These are phyloP conservation scores for Porites rus DNA, from an alignment of 92 coral and sea anemone genomes.

Conservation along the genomic window DNA sequence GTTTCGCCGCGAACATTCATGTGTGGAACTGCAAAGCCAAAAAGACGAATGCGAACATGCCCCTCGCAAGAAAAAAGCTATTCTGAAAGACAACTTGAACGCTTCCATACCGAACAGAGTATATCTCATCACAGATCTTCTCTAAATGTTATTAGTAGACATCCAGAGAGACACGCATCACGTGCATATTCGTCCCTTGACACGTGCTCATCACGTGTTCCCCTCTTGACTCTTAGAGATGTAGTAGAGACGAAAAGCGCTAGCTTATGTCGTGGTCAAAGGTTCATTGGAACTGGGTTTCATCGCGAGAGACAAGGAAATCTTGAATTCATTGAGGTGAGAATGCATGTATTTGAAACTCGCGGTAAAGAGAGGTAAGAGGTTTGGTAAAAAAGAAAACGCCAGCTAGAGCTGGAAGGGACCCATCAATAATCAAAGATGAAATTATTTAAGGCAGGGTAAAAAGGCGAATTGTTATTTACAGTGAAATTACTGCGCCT, in stretches of 20 bases:
- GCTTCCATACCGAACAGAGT: constrained; percentile 18
- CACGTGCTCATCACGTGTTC: constrained; percentile 12
- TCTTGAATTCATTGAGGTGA: constrained; percentile 7
- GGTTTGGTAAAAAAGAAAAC: background rate
- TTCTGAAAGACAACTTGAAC: background rate
- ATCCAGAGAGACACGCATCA: background rate
- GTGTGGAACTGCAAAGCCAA: constrained; percentile 28
- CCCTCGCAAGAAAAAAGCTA: constrained; percentile 3
- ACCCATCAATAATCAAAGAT: too few relatives aligned
- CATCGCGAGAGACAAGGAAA: background rate
- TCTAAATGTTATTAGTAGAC: background rate
- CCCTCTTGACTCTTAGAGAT: constrained; percentile 25
- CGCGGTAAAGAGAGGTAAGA: background rate
- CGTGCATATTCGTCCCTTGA: background rate
- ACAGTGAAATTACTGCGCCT: too few relatives aligned
- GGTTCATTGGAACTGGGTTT: constrained; percentile 11
- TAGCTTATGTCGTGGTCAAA: background rate
- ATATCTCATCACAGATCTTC: constrained; percentile 38
- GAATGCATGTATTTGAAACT: background rate
- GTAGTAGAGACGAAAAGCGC: constrained; percentile 23
- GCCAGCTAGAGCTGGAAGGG: background rate
- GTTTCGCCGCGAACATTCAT: background rate
- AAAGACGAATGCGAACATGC: background rate
- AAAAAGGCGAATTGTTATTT: too few relatives aligned
- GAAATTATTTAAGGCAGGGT: too few relatives aligned